Conservation (phyloP, 2,888 invertebrate species). For the Lepidocyrtinus sp. region DNA sequence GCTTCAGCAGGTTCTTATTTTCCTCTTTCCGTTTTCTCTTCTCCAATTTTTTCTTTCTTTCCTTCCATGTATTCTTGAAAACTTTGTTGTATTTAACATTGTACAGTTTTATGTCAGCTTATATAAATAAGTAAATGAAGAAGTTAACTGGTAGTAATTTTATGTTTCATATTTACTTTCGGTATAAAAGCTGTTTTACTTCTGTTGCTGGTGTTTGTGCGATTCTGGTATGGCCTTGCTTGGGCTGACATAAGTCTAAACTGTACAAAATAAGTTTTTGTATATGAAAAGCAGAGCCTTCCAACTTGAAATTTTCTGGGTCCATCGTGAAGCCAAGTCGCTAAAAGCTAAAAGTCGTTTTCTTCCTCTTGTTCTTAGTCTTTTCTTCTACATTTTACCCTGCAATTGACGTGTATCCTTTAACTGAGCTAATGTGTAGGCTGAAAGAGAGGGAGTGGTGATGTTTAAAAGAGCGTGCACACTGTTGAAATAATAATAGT, state of each 20-base stretch:
- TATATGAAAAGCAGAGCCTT: not conserved
- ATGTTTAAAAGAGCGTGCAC: slow-evolving; percentile 49
- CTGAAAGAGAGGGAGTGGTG: slow-evolving; percentile 31
- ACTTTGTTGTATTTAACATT: slow-evolving; percentile 14
- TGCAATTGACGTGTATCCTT: slow-evolving; percentile 69
- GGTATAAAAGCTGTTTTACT: not conserved
- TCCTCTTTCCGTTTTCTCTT: slow-evolving; percentile 43
- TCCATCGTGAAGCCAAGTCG: not conserved
- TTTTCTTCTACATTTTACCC: slow-evolving; percentile 48
- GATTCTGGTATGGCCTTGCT: slow-evolving; percentile 8
- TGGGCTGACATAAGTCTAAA: slow-evolving; percentile 12
- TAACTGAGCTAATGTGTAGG: slow-evolving; percentile 64
- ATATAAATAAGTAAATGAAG: not conserved
- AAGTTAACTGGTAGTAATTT: slow-evolving; percentile 1
- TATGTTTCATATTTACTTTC: slow-evolving; percentile 32
- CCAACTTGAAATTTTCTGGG: too few species aligned
- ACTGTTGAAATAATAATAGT: not conserved
- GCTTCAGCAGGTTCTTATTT: slow-evolving; percentile 57
- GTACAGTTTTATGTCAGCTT: not conserved
- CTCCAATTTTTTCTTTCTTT: slow-evolving; percentile 17
- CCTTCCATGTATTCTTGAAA: slow-evolving; percentile 10
- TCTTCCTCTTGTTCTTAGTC: slow-evolving; percentile 23
- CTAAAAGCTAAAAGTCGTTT: slow-evolving; percentile 3
- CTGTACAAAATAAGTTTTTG: not conserved
- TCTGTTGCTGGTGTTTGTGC: not conserved